Evolutionary conservation across 2,113 vertebrate species (phyloP).

Genomic region (Coptodon bakossiorum): DNA sequence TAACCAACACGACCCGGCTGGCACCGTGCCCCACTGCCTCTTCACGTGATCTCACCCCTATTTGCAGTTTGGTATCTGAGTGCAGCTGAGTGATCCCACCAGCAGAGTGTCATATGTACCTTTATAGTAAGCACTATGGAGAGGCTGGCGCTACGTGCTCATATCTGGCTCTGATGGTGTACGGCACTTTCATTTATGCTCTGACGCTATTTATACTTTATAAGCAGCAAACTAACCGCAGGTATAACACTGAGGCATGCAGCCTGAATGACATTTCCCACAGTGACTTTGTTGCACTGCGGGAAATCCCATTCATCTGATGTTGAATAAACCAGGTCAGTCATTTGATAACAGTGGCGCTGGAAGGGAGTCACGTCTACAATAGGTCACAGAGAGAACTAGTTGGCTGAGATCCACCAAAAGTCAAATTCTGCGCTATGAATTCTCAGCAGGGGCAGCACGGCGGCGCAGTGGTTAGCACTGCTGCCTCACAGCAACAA

Average conservation of each 20-base stretch:
- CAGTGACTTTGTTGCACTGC: constrained; percentile 13
- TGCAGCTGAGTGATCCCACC: neutral
- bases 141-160: neutral
- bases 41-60: constrained; percentile 51
- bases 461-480: neutral
- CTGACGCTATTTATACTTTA: constrained; percentile 22
- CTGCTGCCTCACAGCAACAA: neutral
- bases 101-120: constrained; percentile 1
- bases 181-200: constrained; percentile 9
- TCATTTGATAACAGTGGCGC: constrained; percentile 27
- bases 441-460: neutral
- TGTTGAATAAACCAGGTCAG: constrained; percentile 54
- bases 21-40: constrained; percentile 15
- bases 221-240: neutral
- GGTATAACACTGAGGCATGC: neutral
- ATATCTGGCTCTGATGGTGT: neutral
- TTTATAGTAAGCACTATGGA: neutral
- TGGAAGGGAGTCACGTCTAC: neutral
- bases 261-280: constrained; percentile 15
- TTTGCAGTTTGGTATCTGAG: constrained; percentile 43
- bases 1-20: constrained; percentile 48
- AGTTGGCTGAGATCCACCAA: neutral
- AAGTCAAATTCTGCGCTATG: neutral
- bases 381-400: constrained; percentile 5
- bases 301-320: constrained; percentile 45